Evolutionary conservation across 2,797 vertebrate genomes (phyloP).

Genomic region (Lindbergichthys nudifrons): DNA sequence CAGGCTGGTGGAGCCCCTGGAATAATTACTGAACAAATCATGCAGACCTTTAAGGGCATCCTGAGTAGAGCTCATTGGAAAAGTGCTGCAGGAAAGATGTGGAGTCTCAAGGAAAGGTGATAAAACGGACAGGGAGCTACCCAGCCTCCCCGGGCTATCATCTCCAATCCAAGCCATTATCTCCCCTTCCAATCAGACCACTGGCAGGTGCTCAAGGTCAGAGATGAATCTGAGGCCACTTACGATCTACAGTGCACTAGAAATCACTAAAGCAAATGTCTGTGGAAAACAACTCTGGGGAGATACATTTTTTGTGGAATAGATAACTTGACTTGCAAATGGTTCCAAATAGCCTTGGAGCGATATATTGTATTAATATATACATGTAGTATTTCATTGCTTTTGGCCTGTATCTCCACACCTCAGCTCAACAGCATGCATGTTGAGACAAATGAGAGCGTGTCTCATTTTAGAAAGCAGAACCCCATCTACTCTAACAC

Average conservation of each 20-base stretch:
- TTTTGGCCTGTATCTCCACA: slow-evolving; percentile 90
- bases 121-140: slow-evolving; percentile 38
- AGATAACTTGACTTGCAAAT: slow-evolving; percentile 29
- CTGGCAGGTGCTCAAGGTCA: slow-evolving; percentile 69
- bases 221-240: slow-evolving; percentile 59
- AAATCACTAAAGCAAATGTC: slow-evolving; percentile 52
- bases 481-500: slow-evolving; percentile 92
- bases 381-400: not conserved
- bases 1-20: slow-evolving; percentile 82
- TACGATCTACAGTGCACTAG: slow-evolving; percentile 38
- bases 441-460: slow-evolving; percentile 90
- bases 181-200: slow-evolving; percentile 64
- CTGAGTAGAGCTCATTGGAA: slow-evolving; percentile 89
- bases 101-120: slow-evolving; percentile 23
- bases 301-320: slow-evolving; percentile 53
- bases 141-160: slow-evolving; percentile 42
- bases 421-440: slow-evolving; percentile 95
- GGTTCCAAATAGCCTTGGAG: slow-evolving; percentile 41
- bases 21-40: slow-evolving; percentile 88
- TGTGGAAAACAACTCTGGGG: slow-evolving; percentile 50
- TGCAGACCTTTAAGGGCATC: slow-evolving; percentile 91
- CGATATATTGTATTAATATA: not conserved
- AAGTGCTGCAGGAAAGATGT: slow-evolving; percentile 44
- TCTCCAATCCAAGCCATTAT: slow-evolving; percentile 54
- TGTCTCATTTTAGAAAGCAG: slow-evolving; percentile 86